Evolutionary conservation across 2,797 vertebrate species (phyloP).

Genomic region (Anabacerthia variegaticeps): DNA sequence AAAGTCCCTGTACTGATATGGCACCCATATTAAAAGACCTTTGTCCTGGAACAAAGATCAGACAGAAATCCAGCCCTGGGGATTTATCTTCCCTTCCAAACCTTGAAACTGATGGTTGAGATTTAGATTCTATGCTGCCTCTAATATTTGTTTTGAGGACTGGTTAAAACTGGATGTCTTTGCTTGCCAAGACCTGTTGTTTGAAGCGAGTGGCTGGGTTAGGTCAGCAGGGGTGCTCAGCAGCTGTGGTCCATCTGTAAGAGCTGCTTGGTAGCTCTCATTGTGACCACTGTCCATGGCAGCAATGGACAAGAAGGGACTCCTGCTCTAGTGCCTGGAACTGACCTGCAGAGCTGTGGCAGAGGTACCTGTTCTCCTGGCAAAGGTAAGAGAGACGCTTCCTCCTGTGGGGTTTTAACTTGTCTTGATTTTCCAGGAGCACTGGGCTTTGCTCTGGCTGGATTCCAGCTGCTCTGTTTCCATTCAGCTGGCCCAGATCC

Average conservation of each 20-base stretch:
- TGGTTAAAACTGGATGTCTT: not conserved
- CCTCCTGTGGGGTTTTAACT: not conserved
- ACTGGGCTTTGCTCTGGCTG: not conserved
- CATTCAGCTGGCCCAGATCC: constrained; percentile 9
- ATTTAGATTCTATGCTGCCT: not conserved
- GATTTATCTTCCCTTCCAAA: not conserved
- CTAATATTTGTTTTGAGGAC: not conserved
- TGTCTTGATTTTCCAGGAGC: not conserved
- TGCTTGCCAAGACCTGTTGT: not conserved
- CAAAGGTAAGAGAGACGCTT: not conserved
- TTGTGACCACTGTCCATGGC: not conserved
- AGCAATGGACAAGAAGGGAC: not conserved
- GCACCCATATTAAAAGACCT: not conserved
- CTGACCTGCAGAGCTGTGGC: not conserved
- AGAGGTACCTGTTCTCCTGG: not conserved
- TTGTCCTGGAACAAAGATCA: not conserved
- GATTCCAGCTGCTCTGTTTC: not conserved
- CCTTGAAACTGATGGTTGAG: not conserved
- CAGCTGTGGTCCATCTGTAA: not conserved
- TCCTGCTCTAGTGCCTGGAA: not conserved
- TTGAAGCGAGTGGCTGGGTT: not conserved
- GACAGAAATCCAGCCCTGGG: not conserved
- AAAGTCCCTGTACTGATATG: not conserved
- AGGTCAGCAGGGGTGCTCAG: not conserved
- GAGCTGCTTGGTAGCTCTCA: not conserved